Evolutionary conservation across 2,888 invertebrate genomes (phyloP), one percentile per base, ranked within the genome.

Genomic region (Sepiola atlantica): DNA sequence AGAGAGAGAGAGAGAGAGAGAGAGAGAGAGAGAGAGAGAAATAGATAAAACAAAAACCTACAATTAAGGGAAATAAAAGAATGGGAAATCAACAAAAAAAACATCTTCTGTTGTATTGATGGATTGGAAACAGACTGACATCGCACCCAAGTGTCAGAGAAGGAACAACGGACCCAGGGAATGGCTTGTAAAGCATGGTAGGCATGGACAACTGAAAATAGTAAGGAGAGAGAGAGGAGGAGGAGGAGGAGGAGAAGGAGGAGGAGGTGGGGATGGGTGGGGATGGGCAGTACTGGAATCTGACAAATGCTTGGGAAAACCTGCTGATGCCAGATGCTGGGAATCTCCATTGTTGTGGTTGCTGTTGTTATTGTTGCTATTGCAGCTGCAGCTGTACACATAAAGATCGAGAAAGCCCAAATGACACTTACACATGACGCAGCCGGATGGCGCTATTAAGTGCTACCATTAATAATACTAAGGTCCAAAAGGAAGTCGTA

Each of bases 301-400:
- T 32, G 77, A 77, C 77, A 77, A n/a, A 77, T 77, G 77, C 77
- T n/a, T n/a, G 77, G 77, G 77, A 77, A 45, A 77, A 77, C 77
- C 77, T 77, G 77, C 77, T 77, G 77, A 77, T 18, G 77, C 77
- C n/a, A 77, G 77, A 77, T 77, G 77, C 77, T 77, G 32, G 77
- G 77, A 77, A 77, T 77, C 32, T 77, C 77, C 77, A n/a, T 77
- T 77, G 77, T 77, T 16, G 32, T 32, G 77, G 32, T 77, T 14
- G 18, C 32, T 14, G 16, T 77, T 77, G n/a, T 20, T 77, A 32
- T n/a, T 77, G 21, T n/a, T n/a, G 16, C 18, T 14, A 16, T 32
- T 77, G 77, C 77, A 77, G 32, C 77, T 77, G 32, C 16, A 32
- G 77, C 77, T 14, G 16, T n/a, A n/a, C 45, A n/a, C n/a, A 32